These are phyloP conservation scores for Eriosoma lanigerum DNA, from an alignment of 1,140 invertebrate species.

Conservation along the genomic window DNA sequence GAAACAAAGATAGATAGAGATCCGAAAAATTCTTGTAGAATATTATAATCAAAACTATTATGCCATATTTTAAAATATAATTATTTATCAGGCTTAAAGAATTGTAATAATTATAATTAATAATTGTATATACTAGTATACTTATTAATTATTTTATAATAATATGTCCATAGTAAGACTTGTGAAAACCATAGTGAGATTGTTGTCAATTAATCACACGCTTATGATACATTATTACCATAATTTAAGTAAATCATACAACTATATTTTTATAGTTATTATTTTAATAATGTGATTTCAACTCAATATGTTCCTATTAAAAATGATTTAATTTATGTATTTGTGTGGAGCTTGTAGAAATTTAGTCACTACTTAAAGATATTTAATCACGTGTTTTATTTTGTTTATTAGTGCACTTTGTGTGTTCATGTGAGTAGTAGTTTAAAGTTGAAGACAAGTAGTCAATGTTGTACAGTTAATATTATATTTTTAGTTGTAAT, in stretches of 20 bases:
- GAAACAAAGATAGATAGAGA: slow-evolving; percentile 28
- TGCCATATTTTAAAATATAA: not conserved
- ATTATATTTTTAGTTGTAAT: not conserved
- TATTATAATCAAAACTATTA: not conserved
- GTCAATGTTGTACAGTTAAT: not conserved
- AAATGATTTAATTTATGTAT: not conserved
- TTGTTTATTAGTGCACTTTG: not conserved
- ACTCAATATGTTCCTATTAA: slow-evolving; percentile 16
- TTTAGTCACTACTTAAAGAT: slow-evolving; percentile 15
- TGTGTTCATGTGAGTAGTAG: not conserved
- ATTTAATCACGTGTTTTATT: not conserved
- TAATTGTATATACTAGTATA: too few species aligned
- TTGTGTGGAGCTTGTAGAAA: slow-evolving; percentile 11
- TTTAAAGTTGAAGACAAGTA: not conserved
- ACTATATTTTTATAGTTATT: too few species aligned
- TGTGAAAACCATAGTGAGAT: not conserved
- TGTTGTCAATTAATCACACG: not conserved
- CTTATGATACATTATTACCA: not conserved
- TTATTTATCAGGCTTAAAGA: not conserved
- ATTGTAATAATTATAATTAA: not conserved
- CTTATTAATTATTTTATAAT: too few species aligned
- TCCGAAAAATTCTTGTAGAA: slow-evolving; percentile 9
- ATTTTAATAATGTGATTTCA: not conserved
- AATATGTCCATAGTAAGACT: not conserved
- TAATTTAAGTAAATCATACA: too few species aligned